A percentile compares a stretch with the other conserved stretches of the same genome.
phyloP scores from a whole-genome alignment of 2,113 vertebrate species.

The Cryptomyrus ogoouensis region DNA sequence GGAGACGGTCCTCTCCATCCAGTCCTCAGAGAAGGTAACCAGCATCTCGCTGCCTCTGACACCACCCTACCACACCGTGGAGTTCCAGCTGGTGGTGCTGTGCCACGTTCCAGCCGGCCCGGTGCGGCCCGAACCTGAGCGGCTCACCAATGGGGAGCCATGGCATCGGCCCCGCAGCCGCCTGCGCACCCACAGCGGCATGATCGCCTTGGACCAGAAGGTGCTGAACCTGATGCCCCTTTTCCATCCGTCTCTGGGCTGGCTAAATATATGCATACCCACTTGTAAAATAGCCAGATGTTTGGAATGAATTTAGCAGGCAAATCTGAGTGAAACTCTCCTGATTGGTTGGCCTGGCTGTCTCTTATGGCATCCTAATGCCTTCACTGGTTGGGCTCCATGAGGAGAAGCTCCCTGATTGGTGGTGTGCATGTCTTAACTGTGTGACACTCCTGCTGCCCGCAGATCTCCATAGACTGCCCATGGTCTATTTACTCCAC shows the following conservation, averaged over 20 bases:
- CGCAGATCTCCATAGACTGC: slow-evolving; percentile 92
- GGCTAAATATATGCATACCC: neutral
- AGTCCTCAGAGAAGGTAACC: slow-evolving; percentile 88
- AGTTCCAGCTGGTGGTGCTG: slow-evolving; percentile 87
- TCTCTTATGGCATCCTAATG: neutral
- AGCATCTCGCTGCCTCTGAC: slow-evolving; percentile 80
- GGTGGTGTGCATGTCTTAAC: neutral
- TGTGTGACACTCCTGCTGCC: neutral
- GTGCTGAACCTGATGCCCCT: slow-evolving; percentile 44
- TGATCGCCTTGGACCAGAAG: slow-evolving; percentile 82
- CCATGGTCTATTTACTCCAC: slow-evolving; percentile 98
- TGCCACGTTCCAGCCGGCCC: slow-evolving; percentile 75
- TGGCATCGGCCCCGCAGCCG: slow-evolving; percentile 64
- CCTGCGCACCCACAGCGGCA: slow-evolving; percentile 62
- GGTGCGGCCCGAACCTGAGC: slow-evolving; percentile 52
- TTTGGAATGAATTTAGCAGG: neutral
- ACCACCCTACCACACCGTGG: slow-evolving; percentile 83
- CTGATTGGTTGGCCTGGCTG: neutral
- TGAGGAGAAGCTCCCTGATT: neutral
- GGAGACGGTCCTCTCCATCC: slow-evolving; percentile 68
- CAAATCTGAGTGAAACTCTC: neutral
- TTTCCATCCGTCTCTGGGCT: neutral
- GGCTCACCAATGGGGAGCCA: slow-evolving; percentile 65
- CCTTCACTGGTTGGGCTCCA: neutral
- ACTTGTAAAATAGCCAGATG: neutral